Percentiles rank a stretch among this genome's conserved stretches.
Conservation (phyloP, 2,888 invertebrate genomes). For the Brenthis daphne region DNA sequence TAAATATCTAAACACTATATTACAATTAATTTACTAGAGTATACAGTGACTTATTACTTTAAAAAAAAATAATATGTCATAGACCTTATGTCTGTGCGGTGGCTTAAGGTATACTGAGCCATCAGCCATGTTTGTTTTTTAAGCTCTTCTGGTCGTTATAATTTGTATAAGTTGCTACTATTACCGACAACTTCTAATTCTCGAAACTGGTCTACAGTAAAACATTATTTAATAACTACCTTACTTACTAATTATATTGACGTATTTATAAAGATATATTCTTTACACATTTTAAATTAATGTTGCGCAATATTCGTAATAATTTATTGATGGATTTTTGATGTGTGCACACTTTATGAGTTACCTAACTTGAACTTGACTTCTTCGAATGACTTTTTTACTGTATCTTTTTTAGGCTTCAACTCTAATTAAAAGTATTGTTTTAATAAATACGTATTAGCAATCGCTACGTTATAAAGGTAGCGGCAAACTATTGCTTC, state of each 20-base stretch:
- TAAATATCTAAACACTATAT: too few species aligned
- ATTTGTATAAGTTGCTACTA: constrained; percentile 13
- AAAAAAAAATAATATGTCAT: background rate
- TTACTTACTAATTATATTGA: background rate
- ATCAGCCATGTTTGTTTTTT: constrained; percentile 9
- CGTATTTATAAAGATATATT: background rate
- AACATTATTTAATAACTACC: background rate
- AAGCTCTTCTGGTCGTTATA: constrained; percentile 6
- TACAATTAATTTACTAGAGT: too few species aligned
- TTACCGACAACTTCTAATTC: constrained; percentile 6
- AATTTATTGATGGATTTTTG: background rate
- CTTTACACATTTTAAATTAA: constrained; percentile 9
- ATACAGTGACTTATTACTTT: background rate
- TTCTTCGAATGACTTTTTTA: too few species aligned
- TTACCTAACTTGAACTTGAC: too few species aligned
- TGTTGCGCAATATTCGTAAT: constrained; percentile 4
- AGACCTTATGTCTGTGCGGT: constrained; percentile 21
- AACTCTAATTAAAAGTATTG: too few species aligned
- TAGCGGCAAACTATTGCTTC: too few species aligned
- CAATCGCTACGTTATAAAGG: too few species aligned
- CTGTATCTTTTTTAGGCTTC: too few species aligned
- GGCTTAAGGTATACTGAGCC: constrained; percentile 23
- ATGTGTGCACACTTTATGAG: too few species aligned
- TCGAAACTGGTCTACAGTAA: background rate
- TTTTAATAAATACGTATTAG: too few species aligned